Evolutionary conservation across 2,797 vertebrate species (phyloP).

Genomic region (Acestrorhynchus altus): DNA sequence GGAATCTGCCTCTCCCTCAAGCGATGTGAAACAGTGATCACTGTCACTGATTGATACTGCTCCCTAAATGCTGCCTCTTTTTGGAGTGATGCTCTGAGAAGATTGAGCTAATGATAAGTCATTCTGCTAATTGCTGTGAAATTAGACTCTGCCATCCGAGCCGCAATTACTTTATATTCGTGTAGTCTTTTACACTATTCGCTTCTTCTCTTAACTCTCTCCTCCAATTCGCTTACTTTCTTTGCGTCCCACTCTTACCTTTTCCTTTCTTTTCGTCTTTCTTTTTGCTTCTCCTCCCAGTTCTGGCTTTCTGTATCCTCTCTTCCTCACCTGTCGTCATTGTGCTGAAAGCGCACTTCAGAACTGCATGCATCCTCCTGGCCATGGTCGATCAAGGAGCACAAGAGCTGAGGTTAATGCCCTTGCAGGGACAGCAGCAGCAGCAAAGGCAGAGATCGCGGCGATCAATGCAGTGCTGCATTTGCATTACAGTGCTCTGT

Average conservation of each 20-base stretch:
- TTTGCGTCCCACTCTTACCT: too few species aligned
- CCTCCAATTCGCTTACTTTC: neutral
- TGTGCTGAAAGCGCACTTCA: slow-evolving; percentile 60
- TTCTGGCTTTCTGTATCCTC: neutral
- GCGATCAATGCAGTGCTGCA: slow-evolving; percentile 60
- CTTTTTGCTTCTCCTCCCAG: neutral
- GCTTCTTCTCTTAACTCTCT: neutral
- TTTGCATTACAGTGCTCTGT: slow-evolving; percentile 65
- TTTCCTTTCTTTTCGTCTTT: neutral
- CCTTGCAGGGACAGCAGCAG: slow-evolving; percentile 60
- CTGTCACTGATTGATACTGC: slow-evolving; percentile 52
- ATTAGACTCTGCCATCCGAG: slow-evolving; percentile 56
- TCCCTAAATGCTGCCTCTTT: slow-evolving; percentile 30
- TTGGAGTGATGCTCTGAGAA: slow-evolving; percentile 52
- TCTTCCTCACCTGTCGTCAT: slow-evolving; percentile 16
- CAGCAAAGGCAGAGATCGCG: slow-evolving; percentile 36
- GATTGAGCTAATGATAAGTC: slow-evolving; percentile 59
- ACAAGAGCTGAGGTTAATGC: slow-evolving; percentile 34
- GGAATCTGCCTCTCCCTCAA: slow-evolving; percentile 33
- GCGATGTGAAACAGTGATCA: slow-evolving; percentile 35
- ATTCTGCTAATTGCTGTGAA: slow-evolving; percentile 63
- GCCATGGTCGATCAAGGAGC: slow-evolving; percentile 31
- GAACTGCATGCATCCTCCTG: slow-evolving; percentile 21
- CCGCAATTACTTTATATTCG: slow-evolving; percentile 51
- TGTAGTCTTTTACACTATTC: neutral